phyloP scores from a whole-genome alignment of 1,140 invertebrate species.

The Papilio xuthus region DNA sequence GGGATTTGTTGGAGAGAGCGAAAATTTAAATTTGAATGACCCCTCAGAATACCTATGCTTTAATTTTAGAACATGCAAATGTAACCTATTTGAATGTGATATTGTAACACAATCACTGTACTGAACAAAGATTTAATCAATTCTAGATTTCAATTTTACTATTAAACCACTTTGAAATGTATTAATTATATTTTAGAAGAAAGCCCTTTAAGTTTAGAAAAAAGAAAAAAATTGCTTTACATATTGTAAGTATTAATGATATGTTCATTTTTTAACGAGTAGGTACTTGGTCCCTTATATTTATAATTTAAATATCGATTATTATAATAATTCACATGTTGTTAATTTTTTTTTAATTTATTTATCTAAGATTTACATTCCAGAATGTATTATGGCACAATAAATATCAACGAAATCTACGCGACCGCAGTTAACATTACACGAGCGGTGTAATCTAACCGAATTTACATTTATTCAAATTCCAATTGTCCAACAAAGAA shows the following conservation, averaged over 20 bases:
- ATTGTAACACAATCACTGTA: constrained; percentile 27
- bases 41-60: constrained; percentile 58
- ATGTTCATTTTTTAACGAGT: too few relatives aligned
- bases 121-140: background rate
- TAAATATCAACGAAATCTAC: constrained; percentile 20
- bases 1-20: constrained; percentile 70
- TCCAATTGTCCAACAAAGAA: constrained; percentile 42
- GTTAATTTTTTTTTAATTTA: background rate
- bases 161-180: background rate
- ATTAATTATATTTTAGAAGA: background rate
- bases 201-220: background rate
- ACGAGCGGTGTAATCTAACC: constrained; percentile 23
- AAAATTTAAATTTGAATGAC: constrained; percentile 80
- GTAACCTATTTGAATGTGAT: constrained; percentile 32
- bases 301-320: too few relatives aligned
- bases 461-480: constrained; percentile 38
- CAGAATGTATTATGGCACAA: background rate
- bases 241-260: too few relatives aligned
- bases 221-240: too few relatives aligned
- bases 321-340: too few relatives aligned
- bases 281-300: too few relatives aligned
- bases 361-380: background rate
- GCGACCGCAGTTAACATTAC: constrained; percentile 12
- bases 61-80: constrained; percentile 50
- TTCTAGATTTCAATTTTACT: background rate